These are phyloP conservation scores for Anguilla anguilla DNA, from an alignment of 2,797 vertebrate genomes.

Conservation along the genomic window DNA sequence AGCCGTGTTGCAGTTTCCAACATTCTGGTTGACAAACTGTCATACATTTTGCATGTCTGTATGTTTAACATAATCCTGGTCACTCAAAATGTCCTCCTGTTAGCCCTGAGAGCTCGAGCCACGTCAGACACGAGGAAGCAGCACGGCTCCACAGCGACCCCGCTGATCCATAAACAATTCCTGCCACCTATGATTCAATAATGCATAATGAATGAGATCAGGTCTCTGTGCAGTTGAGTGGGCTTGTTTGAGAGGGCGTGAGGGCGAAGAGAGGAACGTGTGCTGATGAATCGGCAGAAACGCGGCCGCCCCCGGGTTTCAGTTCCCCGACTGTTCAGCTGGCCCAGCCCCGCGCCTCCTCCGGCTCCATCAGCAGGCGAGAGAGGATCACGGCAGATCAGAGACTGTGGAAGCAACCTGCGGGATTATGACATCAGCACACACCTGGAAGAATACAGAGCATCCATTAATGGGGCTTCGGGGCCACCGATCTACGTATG, in stretches of 20 bases:
- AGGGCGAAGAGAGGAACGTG: neutral
- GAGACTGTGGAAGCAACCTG: neutral
- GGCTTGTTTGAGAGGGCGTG: neutral
- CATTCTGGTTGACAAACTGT: neutral
- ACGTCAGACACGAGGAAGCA: neutral
- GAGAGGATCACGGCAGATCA: too few relatives aligned
- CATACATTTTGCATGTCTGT: neutral
- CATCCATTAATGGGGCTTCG: neutral
- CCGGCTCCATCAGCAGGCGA: neutral
- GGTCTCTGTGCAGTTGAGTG: neutral
- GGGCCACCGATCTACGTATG: neutral
- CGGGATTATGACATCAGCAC: neutral
- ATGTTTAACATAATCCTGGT: neutral
- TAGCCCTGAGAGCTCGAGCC: neutral
- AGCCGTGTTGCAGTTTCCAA: neutral
- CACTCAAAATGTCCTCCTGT: neutral
- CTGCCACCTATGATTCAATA: slow-evolving; percentile 1
- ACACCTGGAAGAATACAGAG: neutral
- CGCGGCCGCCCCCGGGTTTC: neutral
- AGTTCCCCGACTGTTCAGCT: neutral
- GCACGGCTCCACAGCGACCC: neutral
- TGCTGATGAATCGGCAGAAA: neutral
- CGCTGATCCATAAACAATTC: neutral
- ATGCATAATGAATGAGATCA: neutral
- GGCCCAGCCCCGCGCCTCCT: neutral